phyloP scores from a whole-genome alignment of 37 sponge, comb jelly and placozoan species.

The Petrosia ficiformis region DNA sequence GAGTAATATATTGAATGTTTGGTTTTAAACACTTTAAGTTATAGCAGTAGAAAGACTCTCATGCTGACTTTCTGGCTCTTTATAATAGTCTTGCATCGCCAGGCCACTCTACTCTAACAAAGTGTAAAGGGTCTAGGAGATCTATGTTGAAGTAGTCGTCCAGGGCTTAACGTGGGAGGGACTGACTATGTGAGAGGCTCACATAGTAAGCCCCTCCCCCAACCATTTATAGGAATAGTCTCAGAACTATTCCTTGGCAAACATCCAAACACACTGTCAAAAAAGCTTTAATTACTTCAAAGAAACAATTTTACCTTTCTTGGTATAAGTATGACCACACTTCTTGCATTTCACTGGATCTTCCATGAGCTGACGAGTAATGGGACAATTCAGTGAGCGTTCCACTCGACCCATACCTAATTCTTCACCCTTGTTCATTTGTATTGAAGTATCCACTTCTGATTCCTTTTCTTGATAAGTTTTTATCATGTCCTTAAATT shows the following conservation, averaged over 20 bases:
- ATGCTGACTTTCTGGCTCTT: no score
- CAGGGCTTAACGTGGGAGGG: no score
- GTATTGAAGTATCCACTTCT: not conserved
- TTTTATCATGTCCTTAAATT: not conserved
- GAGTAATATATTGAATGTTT: not conserved
- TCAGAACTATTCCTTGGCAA: no score
- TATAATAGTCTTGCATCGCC: no score
- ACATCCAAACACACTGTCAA: no score
- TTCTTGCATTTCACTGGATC: slow-evolving; percentile 56
- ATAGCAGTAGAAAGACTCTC: not conserved
- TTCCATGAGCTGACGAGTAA: slow-evolving; percentile 47
- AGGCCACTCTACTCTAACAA: no score
- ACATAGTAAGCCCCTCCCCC: no score
- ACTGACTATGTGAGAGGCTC: no score
- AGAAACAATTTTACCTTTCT: slow-evolving; percentile 29
- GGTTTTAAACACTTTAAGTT: not conserved
- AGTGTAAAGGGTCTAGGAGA: no score
- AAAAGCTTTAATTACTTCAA: no score
- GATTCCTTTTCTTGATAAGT: not conserved
- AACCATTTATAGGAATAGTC: no score
- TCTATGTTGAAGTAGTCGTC: no score
- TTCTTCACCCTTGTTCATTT: slow-evolving; percentile 21
- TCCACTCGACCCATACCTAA: slow-evolving; percentile 43
- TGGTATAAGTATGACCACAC: slow-evolving; percentile 62
- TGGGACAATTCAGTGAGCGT: slow-evolving; percentile 59